These are phyloP conservation scores for Shinisaurus crocodilurus DNA, from an alignment of 2,113 vertebrate species.

Conservation along the genomic window DNA sequence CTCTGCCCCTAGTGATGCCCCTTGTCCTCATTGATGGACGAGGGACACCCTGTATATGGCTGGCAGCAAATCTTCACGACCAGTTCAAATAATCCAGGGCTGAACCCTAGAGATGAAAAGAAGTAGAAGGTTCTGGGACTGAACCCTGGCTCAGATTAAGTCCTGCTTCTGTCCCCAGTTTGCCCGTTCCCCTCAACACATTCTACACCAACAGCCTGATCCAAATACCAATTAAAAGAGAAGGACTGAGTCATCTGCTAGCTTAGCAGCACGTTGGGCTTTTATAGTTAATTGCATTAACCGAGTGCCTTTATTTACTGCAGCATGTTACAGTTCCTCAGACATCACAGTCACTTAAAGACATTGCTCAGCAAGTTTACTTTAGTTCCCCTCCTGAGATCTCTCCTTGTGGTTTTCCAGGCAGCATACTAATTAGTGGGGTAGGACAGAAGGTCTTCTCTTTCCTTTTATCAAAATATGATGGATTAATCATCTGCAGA, in stretches of 20 bases:
- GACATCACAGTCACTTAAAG: constrained; percentile 16
- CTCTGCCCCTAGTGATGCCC: background rate
- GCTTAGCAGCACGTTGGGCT: background rate
- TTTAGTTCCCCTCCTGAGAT: constrained; percentile 32
- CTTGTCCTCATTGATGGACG: background rate
- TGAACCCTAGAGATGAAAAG: background rate
- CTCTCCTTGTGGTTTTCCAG: background rate
- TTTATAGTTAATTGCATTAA: constrained; percentile 34
- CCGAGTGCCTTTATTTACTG: constrained; percentile 10
- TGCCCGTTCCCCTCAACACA: background rate
- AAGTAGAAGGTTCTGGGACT: background rate
- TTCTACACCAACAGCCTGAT: background rate
- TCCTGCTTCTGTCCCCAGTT: background rate
- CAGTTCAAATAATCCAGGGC: background rate
- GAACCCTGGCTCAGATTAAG: background rate
- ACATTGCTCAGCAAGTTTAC: constrained; percentile 22
- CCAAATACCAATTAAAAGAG: constrained; percentile 7
- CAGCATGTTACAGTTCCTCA: constrained; percentile 5
- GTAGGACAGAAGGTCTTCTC: background rate
- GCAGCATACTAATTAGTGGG: constrained; percentile 11
- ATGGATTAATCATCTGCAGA: constrained; percentile 5
- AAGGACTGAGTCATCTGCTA: background rate
- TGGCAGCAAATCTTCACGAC: background rate
- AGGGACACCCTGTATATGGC: background rate
- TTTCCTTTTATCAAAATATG: constrained; percentile 4